phyloP scores from a whole-genome alignment of 2,888 invertebrate species.

The Tinea semifulvella region DNA sequence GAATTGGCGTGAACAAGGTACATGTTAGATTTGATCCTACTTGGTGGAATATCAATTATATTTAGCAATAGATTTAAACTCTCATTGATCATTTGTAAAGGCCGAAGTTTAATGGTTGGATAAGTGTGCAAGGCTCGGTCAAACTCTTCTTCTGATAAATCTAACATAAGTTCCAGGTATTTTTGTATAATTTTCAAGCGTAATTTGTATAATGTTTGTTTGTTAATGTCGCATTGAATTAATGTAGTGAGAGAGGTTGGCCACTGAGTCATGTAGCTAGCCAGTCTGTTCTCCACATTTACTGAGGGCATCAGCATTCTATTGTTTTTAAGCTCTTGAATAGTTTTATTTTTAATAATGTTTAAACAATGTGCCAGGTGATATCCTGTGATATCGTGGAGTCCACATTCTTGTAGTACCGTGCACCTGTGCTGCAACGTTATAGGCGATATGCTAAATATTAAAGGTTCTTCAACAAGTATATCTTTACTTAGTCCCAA shows the following conservation, averaged over 20 bases:
- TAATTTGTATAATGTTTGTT: slow-evolving; percentile 34
- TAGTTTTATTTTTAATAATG: slow-evolving; percentile 38
- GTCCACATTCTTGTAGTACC: slow-evolving; percentile 53
- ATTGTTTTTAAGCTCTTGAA: slow-evolving; percentile 36
- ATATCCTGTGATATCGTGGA: slow-evolving; percentile 29
- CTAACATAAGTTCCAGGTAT: slow-evolving; percentile 49
- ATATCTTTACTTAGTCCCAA: slow-evolving; percentile 35
- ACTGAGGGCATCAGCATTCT: slow-evolving; percentile 30
- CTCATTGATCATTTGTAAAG: slow-evolving; percentile 45
- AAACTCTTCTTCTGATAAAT: slow-evolving; percentile 46
- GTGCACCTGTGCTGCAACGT: slow-evolving; percentile 43
- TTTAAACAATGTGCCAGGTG: slow-evolving; percentile 36
- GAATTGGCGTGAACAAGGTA: slow-evolving; percentile 52
- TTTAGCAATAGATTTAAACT: slow-evolving; percentile 41
- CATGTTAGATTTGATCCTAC: slow-evolving; percentile 52
- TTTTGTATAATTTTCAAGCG: slow-evolving; percentile 52
- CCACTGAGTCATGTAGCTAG: slow-evolving; percentile 53
- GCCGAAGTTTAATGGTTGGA: slow-evolving; percentile 54
- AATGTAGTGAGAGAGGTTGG: slow-evolving; percentile 54
- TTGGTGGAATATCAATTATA: slow-evolving; percentile 37
- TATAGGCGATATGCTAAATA: slow-evolving; percentile 44
- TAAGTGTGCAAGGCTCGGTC: slow-evolving; percentile 44
- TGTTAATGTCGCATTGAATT: slow-evolving; percentile 38
- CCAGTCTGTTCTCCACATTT: slow-evolving; percentile 51
- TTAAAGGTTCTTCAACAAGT: slow-evolving; percentile 35